A percentile compares a stretch with the other conserved stretches of the same genome.
Conservation (phyloP, 2,797 vertebrate genomes). For the Acropternis orthonyx region DNA sequence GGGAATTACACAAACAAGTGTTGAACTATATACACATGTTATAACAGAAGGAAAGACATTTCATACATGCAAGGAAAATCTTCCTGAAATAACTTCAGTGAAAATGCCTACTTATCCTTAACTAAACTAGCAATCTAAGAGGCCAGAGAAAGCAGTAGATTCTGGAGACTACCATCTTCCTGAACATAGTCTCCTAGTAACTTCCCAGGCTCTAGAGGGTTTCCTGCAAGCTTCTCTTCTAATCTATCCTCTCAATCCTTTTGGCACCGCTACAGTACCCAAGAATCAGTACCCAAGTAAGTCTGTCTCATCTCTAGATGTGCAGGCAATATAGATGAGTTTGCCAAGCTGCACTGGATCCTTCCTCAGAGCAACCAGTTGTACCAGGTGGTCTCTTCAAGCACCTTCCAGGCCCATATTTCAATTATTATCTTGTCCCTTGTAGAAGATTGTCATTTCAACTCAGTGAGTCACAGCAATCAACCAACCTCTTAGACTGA, state of each 20-base stretch:
- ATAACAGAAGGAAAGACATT: conserved; percentile 65
- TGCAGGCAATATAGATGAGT: background rate
- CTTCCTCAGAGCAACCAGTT: background rate
- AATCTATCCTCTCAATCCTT: background rate
- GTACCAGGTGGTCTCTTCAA: background rate
- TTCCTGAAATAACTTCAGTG: conserved; percentile 35
- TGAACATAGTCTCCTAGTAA: background rate
- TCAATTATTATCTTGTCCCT: background rate
- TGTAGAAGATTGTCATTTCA: background rate
- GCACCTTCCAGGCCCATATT: background rate
- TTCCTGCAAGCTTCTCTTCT: background rate
- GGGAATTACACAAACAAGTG: conserved; percentile 67
- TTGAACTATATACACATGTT: conserved; percentile 64
- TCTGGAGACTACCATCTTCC: background rate
- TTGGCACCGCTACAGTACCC: background rate
- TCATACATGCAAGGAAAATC: conserved; percentile 42
- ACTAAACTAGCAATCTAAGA: background rate
- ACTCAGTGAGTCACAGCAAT: background rate
- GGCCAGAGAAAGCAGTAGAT: background rate
- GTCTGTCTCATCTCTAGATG: background rate
- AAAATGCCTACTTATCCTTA: conserved; percentile 22
- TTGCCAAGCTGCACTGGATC: background rate
- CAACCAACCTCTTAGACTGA: conserved; percentile 2
- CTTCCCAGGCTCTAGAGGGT: background rate
- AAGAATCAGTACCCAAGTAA: background rate